Evolutionary conservation across 2,113 vertebrate genomes (phyloP), one percentile per base, ranked within the genome.

Genomic region (Dicrurus megarhynchus): DNA sequence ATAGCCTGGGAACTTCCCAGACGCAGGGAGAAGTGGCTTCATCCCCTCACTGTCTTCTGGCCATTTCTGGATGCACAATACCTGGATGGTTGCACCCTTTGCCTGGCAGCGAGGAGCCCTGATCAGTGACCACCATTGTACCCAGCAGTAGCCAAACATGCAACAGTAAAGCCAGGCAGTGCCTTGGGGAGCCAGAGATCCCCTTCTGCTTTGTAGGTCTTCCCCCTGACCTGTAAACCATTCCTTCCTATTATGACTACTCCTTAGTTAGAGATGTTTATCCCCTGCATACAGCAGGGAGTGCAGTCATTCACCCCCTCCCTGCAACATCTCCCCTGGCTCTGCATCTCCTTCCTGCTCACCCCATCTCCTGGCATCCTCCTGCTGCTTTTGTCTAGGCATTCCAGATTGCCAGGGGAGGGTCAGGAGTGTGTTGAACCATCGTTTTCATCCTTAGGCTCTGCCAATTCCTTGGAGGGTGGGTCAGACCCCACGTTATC

Each of bases 241-340:
- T 19, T 46, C 57, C 32, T 70, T 10, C n/a, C 41, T 15, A 2
- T 22, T 13, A 14, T 7, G 16, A 2, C 7, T 33, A n/a, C 16
- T 26, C 32, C 28, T 13, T 0, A 0, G 19, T 23, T 55, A 27
- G 6, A 61, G 35, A 5, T 5, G 5, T 33, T 73, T 49, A 11
- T 84, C 39, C 52, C 64, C 67, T 2, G 0, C 23, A 4, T 26
- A 8, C 8, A 65, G 46, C 56, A 67, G 23, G 26, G 35, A 81
- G 10, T 14, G 32, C 55, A 33, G 4, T 13, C 46, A 30, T 18
- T 33, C 21, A 26, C 1, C 5, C 16, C 9, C 23, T 95, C 64
- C 18, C 71, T 63, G 11, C 9, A 68, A 7, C 42, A 67, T 57
- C 57, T 68, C 7, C 28, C 13, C 64, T 37, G 44, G 59, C 17